Evolutionary conservation across 2,113 vertebrate species (phyloP).

Genomic region (Triplophysa tibetana): DNA sequence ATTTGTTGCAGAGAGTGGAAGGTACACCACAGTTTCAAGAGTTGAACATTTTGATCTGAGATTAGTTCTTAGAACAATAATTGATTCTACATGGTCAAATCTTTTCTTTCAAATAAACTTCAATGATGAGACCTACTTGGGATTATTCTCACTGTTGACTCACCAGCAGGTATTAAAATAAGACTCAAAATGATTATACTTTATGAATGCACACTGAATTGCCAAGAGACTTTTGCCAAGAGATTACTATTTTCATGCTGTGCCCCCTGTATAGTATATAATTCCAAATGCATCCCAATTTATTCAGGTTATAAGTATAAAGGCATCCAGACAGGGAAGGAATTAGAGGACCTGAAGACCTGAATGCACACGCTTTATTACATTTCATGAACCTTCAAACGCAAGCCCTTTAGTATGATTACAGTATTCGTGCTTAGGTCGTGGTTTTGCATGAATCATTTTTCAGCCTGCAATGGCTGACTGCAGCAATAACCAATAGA

Average conservation of each 20-base stretch:
- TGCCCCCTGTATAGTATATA: not conserved
- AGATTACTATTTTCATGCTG: constrained; percentile 23
- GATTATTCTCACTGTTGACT: constrained; percentile 68
- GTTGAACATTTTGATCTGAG: constrained; percentile 54
- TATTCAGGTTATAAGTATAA: constrained; percentile 15
- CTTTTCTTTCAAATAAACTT: constrained; percentile 53
- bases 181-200: constrained; percentile 30
- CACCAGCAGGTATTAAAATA: constrained; percentile 54
- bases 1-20: constrained; percentile 66
- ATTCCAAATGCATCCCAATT: constrained; percentile 5
- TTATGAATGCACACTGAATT: constrained; percentile 40
- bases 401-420: constrained; percentile 22
- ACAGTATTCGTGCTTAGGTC: not conserved
- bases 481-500: too few relatives aligned
- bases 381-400: constrained; percentile 3
- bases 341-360: not conserved
- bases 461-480: too few relatives aligned
- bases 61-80: constrained; percentile 57
- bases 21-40: constrained; percentile 68
- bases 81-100: constrained; percentile 45
- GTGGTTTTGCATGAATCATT: not conserved
- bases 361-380: not conserved
- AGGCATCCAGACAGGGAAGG: not conserved
- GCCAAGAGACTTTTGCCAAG: constrained; percentile 15
- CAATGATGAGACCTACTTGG: constrained; percentile 65